Conservation (phyloP, 1,140 invertebrate species). For the Chlorops oryzae region DNA sequence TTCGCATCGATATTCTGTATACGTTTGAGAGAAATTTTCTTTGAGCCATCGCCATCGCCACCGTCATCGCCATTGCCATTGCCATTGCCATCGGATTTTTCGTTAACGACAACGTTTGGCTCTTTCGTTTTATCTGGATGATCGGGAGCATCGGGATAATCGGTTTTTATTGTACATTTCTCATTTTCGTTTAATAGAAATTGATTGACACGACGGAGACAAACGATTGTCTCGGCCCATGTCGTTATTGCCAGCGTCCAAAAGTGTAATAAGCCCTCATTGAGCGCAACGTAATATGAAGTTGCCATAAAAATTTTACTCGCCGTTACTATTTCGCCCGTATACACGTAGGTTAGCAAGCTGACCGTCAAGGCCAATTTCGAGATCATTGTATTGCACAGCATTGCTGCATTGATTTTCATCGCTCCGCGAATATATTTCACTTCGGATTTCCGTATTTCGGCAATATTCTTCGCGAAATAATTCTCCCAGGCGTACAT, state of each 20-base stretch:
- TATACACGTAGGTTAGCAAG: conserved; percentile 55
- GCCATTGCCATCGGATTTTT: not conserved
- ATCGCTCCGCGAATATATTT: conserved; percentile 52
- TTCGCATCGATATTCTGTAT: conserved; percentile 48
- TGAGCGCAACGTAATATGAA: conserved; percentile 51
- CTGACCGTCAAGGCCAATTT: conserved; percentile 60
- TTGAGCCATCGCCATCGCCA: too few species aligned
- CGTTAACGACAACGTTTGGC: not conserved
- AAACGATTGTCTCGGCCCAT: conserved; percentile 55
- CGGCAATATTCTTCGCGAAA: conserved; percentile 57
- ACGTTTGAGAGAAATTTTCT: too few species aligned
- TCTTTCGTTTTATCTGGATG: not conserved
- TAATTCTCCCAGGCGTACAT: conserved; percentile 75
- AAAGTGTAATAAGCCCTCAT: conserved; percentile 56
- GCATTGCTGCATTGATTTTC: conserved; percentile 43
- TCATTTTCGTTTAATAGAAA: too few species aligned
- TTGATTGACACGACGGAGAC: conserved; percentile 61
- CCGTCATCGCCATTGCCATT: not conserved
- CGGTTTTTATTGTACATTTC: too few species aligned
- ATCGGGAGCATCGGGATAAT: conserved; percentile 15
- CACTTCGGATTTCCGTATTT: conserved; percentile 51
- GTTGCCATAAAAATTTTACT: conserved; percentile 53
- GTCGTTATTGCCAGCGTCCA: conserved; percentile 62
- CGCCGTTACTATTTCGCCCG: conserved; percentile 54
- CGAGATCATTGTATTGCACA: conserved; percentile 51